Base-by-base conservation (phyloP, 2,888 invertebrate species). In the Minunthozetes semirufus region DNA sequence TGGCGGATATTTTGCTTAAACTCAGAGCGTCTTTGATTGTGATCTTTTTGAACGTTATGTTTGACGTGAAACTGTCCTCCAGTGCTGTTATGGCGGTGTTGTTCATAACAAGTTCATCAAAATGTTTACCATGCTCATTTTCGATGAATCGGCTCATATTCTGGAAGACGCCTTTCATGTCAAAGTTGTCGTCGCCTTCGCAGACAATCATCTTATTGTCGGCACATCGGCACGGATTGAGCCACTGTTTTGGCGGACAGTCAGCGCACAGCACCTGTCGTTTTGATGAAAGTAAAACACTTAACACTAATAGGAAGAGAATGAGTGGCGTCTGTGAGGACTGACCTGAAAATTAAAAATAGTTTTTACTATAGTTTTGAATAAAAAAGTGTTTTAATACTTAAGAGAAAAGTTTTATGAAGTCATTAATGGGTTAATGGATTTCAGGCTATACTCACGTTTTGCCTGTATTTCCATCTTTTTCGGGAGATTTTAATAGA, bases 21-120 rank as follows among this genome's bases (percentile, higher is more conserved):
- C 75, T 75, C 3, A 75, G 38, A 15, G 56, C 72, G 33, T 75
- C 75, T 42, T 72, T 59, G 4, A 75, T 25, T 48, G 27, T 42
- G 1, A 75, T 63, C 19, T 27, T 27, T 27, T 48, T 56, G 33
- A 75, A 75, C n/a, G 56, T 38, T n/a, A 75, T 63, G 22, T 59
- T 53, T 3, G 27, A 17, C 13, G 72, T 29, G 13, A 75, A 27
- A 19, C 63, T 22, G 50, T 72, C 75, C 0, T 22, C 61, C 6
- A 75, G 33, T 42, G 29, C 72, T 17, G 61, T 48, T 42, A 75
- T 59, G 19, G 71, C 75, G 0, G 75, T 75, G n/a, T 75, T 75
- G 42, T 75, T 75, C 15, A 75, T 25, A 42, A 75, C 48, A 13
- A 75, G 38, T n/a, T 71, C 72, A 0, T 71, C 56, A 19, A 74